These are phyloP conservation scores for Triops cancriformis DNA, from an alignment of 1,140 invertebrate species.

Conservation along the genomic window DNA sequence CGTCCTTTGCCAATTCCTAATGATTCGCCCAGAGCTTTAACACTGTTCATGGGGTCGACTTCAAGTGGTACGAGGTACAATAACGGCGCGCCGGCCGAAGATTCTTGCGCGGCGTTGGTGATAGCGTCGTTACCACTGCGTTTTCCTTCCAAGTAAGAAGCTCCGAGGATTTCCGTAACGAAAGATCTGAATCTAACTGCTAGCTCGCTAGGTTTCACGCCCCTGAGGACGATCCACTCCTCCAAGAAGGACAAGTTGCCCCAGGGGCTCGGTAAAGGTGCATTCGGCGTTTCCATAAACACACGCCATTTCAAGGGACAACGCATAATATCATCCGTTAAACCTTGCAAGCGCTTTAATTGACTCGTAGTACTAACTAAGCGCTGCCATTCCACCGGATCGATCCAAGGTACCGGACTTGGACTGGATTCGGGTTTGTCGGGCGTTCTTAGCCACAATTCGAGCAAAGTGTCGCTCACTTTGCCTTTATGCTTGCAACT, in stretches of 20 bases:
- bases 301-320: constrained; percentile 11
- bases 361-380: not conserved
- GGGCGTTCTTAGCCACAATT: constrained; percentile 1
- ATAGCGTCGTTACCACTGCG: not conserved
- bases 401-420: constrained; percentile 11
- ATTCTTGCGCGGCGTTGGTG: constrained; percentile 8
- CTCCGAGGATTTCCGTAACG: constrained; percentile 15
- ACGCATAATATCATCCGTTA: constrained; percentile 5
- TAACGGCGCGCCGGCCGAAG: not conserved
- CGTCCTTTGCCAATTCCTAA: not conserved
- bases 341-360: constrained; percentile 8
- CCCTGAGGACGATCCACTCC: constrained; percentile 12
- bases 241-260: constrained; percentile 17
- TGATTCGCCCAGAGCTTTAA: constrained; percentile 15
- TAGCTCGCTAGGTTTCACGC: constrained; percentile 15
- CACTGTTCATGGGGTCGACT: constrained; percentile 8
- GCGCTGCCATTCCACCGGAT: constrained; percentile 1
- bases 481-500: constrained; percentile 11
- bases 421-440: not conserved
- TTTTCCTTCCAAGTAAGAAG: constrained; percentile 4
- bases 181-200: not conserved
- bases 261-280: constrained; percentile 15
- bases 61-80: constrained; percentile 16
- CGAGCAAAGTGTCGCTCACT: not conserved
- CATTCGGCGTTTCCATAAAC: not conserved